Conservation (phyloP, 2,113 vertebrate genomes). For the Microtus oregoni region DNA sequence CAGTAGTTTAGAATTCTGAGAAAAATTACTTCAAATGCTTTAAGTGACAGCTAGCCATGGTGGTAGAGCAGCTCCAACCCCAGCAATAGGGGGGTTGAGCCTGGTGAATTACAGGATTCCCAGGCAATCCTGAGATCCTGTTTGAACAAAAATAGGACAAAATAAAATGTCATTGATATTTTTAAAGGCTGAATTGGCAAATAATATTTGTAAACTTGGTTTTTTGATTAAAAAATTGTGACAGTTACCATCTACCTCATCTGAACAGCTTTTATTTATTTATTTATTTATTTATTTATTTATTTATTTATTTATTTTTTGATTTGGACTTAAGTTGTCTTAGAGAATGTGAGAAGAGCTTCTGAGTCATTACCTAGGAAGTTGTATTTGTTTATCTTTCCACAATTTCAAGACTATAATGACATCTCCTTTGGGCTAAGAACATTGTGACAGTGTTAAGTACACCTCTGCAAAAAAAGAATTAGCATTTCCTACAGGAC, state of each 20-base stretch:
- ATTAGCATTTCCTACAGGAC: neutral
- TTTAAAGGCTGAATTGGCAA: constrained; percentile 46
- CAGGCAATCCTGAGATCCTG: neutral
- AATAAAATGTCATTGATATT: neutral
- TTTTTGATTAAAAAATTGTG: constrained; percentile 37
- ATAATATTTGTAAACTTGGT: constrained; percentile 9
- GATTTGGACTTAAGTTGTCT: neutral
- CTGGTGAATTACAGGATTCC: neutral
- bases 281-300: no score
- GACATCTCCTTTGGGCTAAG: neutral
- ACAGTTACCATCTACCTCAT: neutral
- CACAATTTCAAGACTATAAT: neutral
- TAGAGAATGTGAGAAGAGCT: neutral
- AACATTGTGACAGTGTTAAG: neutral
- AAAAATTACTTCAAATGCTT: constrained; percentile 49
- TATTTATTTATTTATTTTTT: no score
- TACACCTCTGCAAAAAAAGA: neutral
- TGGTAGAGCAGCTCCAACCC: no score
- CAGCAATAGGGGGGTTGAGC: no score
- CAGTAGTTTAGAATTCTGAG: constrained; percentile 22
- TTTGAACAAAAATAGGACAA: neutral
- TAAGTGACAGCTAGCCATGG: neutral
- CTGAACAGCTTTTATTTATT: neutral
- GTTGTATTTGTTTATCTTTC: constrained; percentile 36
- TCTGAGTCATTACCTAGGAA: constrained; percentile 36